These are phyloP conservation scores for Orthonyx spaldingii DNA, from an alignment of 2,113 vertebrate species.

Conservation along the genomic window DNA sequence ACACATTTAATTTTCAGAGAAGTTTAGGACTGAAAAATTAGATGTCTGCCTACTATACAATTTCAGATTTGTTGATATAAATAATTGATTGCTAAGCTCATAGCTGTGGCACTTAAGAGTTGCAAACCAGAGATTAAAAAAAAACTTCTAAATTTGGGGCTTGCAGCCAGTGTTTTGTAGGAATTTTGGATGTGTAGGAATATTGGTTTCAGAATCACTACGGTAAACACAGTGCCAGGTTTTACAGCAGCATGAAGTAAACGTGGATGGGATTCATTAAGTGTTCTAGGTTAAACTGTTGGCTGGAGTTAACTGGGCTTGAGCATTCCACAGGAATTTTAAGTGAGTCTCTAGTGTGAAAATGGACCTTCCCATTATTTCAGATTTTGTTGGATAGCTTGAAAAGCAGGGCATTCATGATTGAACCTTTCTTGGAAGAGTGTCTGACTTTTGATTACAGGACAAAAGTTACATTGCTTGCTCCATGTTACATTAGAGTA, in stretches of 20 bases:
- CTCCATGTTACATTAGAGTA: not conserved
- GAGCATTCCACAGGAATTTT: not conserved
- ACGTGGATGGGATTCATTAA: not conserved
- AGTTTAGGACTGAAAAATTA: not conserved
- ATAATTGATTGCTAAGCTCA: not conserved
- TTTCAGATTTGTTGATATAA: not conserved
- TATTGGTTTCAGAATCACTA: not conserved
- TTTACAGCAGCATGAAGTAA: not conserved
- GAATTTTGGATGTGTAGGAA: not conserved
- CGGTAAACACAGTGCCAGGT: rapidly evolving
- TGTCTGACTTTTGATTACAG: not conserved
- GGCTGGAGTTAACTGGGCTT: not conserved
- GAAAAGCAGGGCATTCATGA: not conserved
- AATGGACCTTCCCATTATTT: not conserved
- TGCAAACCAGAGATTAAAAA: not conserved
- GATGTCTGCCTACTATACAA: not conserved
- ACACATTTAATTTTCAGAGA: not conserved
- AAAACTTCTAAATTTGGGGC: not conserved
- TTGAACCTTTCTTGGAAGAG: not conserved
- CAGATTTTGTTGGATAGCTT: not conserved
- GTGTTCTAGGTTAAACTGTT: not conserved
- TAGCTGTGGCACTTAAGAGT: not conserved
- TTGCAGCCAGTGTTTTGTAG: not conserved
- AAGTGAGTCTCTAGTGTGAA: not conserved
- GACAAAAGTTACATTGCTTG: not conserved